Evolutionary conservation across 2,113 vertebrate species (phyloP).

Genomic region (Ibidorhyncha struthersii): DNA sequence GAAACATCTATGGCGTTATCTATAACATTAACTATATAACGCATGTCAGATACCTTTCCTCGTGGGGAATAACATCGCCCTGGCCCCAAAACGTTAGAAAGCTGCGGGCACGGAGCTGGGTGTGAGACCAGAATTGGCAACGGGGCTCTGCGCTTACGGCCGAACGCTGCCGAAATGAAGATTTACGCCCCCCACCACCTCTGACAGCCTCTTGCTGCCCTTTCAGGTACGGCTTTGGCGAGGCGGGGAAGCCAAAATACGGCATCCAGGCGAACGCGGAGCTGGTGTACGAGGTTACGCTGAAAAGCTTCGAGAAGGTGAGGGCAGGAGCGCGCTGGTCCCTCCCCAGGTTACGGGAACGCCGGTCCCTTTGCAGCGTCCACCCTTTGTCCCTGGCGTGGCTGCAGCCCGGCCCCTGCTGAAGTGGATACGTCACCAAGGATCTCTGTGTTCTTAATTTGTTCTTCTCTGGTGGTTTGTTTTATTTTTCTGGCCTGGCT

Average conservation of each 20-base stretch:
- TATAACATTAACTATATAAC: neutral
- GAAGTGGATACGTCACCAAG: neutral
- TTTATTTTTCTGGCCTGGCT: slow-evolving; percentile 63
- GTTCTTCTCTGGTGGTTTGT: slow-evolving; percentile 62
- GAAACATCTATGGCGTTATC: neutral
- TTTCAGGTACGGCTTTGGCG: slow-evolving; percentile 91
- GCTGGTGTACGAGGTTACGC: slow-evolving; percentile 89
- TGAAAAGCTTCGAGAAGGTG: slow-evolving; percentile 94
- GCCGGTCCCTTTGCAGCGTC: neutral
- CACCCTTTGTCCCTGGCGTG: neutral
- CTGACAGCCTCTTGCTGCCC: slow-evolving; percentile 3
- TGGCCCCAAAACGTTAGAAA: neutral
- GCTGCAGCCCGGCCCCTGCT: neutral
- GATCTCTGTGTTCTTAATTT: slow-evolving; percentile 55
- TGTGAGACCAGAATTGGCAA: too few relatives aligned
- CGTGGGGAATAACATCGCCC: accelerated
- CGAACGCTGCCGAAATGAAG: neutral
- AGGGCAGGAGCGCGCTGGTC: neutral
- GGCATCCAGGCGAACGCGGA: slow-evolving; percentile 87
- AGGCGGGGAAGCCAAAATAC: slow-evolving; percentile 84
- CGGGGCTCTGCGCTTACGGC: neutral
- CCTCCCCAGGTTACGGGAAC: neutral
- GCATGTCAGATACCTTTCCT: neutral
- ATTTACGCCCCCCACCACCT: neutral
- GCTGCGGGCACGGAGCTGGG: neutral